Evolutionary conservation across 2,888 invertebrate genomes (phyloP), one percentile per base, ranked within the genome.

Genomic region (Escarpia spicata): DNA sequence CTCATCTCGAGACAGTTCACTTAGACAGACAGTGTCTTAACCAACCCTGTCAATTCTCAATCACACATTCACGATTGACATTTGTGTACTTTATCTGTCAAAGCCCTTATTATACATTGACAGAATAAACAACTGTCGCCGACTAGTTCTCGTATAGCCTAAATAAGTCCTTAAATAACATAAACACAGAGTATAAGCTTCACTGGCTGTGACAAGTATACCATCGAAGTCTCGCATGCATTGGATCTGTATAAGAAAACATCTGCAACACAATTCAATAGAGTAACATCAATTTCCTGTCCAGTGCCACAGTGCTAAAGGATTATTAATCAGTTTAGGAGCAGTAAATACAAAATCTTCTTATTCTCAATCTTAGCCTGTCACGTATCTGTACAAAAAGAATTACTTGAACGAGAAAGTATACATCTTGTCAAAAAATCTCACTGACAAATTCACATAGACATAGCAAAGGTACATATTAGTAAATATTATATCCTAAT

Each of bases 1-100:
- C 75, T 75, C n/a, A 26, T 75, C 75, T 26, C 6, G 75, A 75
- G 75, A 75, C 75, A 75, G n/a, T 75, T 75, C 26, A 26, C 19
- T 26, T 15, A 26, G 75, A 75, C 75, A 75, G 19, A 75, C 75
- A 26, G 19, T 75, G 75, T 75, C 75, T n/a, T 26, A 26, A 75
- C 75, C 75, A 75, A 75, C 75, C 75, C 75, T 75, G 75, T 75
- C n/a, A 75, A 75, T 75, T 75, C n/a, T 75, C 75, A 75, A 75
- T 75, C 75, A 75, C n/a, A 75, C 75, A 75, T 75, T 4, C 19
- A 6, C 19, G 26, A 75, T 75, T 26, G 75, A 75, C n/a, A 6
- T 26, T n/a, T 75, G 75, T 6, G n/a, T 75, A 75, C 75, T n/a
- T 52, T 52, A 75, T 26, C 75, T 75, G 75, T n/a, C 75, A 26